Evolutionary conservation across 2,797 vertebrate species (phyloP), one percentile per base, ranked within the genome.

Genomic region (Esox lucius): DNA sequence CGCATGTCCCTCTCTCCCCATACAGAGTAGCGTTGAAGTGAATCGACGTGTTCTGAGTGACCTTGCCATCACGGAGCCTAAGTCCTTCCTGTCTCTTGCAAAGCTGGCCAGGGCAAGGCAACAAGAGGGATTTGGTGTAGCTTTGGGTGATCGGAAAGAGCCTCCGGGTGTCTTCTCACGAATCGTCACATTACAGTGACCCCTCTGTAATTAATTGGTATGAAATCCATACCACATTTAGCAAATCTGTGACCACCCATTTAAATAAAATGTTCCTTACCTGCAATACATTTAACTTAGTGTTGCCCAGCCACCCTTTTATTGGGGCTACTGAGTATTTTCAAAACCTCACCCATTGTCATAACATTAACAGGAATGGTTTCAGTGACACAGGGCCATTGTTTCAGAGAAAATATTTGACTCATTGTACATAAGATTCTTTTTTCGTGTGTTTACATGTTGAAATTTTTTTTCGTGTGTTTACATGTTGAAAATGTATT

Each of bases 1-100:
- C 5, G 15, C 65, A 11, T 24, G 5, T 65, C 28, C 1, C 28
- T 65, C 19, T 56, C 51, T 68, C 28, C 68, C 51, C 16, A 68
- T 74, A 64, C 90, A 99, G 97, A 94, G 91, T 73, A 96, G 96
- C 53, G 94, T 99, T 78, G 94, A 96, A 86, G 90, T 99, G 78
- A 99, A 94, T 79, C 86, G 93, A 13, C 92, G 80, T 0, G 80
- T 93, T 81, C 75, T 95, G 35, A 94, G 96, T 0, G 96, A 98
- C 0, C 76, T 99, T 76, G 96, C 97, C 0, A 88, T 99, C 88
- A 96, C 95, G 0, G 98, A 99, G 78, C 97, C 98, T 0, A 95
- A 95, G 68, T 94, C 96, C 0, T 99, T 99, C 86, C 96, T 95
- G 46, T 93, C 96, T 0, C 85, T 99, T 0, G 92, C 96, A 0